Evolutionary conservation across 2,113 vertebrate species (phyloP).

Genomic region (Festucalex cinctus): DNA sequence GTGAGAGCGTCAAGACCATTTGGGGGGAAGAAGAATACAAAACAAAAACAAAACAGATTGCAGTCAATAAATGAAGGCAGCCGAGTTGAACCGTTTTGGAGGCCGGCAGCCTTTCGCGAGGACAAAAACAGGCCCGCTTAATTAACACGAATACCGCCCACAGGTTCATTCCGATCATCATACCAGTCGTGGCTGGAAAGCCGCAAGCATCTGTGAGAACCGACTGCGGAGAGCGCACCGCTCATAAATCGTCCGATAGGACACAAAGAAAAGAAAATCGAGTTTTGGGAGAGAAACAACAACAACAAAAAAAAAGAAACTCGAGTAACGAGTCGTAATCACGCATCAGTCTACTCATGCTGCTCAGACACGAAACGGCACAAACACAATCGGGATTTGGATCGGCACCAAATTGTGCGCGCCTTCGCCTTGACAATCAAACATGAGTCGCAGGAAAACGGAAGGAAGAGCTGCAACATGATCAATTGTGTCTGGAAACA

Average conservation of each 20-base stretch:
- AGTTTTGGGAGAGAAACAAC: background rate
- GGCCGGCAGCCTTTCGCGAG: background rate
- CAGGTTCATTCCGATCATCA: slow-evolving; percentile 33
- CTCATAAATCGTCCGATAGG: slow-evolving; percentile 9
- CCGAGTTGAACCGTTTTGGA: background rate
- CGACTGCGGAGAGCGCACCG: slow-evolving; percentile 1
- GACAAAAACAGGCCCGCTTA: slow-evolving; percentile 12
- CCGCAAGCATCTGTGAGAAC: slow-evolving; percentile 25
- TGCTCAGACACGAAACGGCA: background rate
- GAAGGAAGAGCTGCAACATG: background rate
- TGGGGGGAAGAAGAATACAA: background rate
- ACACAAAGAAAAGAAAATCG: slow-evolving; percentile 10
- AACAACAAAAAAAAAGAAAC: background rate
- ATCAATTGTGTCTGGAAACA: background rate
- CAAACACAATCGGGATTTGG: background rate
- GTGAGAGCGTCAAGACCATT: background rate
- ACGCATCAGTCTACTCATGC: background rate
- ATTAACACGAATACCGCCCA: slow-evolving; percentile 36
- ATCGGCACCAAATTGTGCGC: background rate
- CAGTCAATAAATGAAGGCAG: background rate
- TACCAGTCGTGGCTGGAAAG: slow-evolving; percentile 34
- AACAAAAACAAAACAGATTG: slow-evolving; percentile 7
- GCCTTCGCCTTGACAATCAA: too few species aligned
- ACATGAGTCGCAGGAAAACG: background rate
- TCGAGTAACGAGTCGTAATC: background rate